Conservation (phyloP, 2,888 invertebrate species). For the Drosophila affinis region DNA sequence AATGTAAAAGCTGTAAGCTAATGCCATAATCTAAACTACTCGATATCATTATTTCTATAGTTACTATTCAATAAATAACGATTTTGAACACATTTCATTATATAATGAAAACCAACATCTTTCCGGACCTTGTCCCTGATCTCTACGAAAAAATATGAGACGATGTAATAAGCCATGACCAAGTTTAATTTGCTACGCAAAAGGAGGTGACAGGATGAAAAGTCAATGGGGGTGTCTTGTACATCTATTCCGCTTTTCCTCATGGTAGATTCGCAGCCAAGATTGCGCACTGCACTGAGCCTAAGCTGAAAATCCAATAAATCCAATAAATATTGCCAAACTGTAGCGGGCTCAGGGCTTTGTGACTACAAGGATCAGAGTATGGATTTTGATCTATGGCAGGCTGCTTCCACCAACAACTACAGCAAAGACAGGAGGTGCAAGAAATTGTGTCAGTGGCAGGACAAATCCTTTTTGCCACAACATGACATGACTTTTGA, state of each 20-base stretch:
- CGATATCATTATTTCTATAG: not conserved
- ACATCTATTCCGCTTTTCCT: slow-evolving; percentile 1
- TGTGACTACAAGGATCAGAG: slow-evolving; percentile 57
- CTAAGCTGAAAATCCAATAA: slow-evolving; percentile 82
- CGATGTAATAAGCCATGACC: slow-evolving; percentile 68
- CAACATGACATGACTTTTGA: slow-evolving; percentile 82
- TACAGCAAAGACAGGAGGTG: slow-evolving; percentile 54
- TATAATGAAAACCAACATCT: slow-evolving; percentile 5
- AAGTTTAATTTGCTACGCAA: slow-evolving; percentile 63
- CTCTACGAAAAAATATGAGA: slow-evolving; percentile 24
- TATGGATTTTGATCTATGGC: slow-evolving; percentile 51
- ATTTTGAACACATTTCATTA: slow-evolving; percentile 42
- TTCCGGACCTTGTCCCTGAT: too few species aligned
- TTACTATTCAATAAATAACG: slow-evolving; percentile 20
- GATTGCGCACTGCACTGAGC: slow-evolving; percentile 54
- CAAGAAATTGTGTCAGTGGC: slow-evolving; percentile 71
- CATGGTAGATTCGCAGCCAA: slow-evolving; percentile 50
- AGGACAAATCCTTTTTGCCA: slow-evolving; percentile 65
- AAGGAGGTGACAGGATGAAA: slow-evolving; percentile 42
- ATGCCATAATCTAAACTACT: not conserved
- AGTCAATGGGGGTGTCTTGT: slow-evolving; percentile 18
- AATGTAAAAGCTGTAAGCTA: not conserved
- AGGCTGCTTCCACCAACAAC: slow-evolving; percentile 31
- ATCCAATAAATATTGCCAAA: slow-evolving; percentile 81
- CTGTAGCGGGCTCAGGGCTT: slow-evolving; percentile 52